Conservation (phyloP, 2,113 vertebrate species). For the Mugil cephalus region DNA sequence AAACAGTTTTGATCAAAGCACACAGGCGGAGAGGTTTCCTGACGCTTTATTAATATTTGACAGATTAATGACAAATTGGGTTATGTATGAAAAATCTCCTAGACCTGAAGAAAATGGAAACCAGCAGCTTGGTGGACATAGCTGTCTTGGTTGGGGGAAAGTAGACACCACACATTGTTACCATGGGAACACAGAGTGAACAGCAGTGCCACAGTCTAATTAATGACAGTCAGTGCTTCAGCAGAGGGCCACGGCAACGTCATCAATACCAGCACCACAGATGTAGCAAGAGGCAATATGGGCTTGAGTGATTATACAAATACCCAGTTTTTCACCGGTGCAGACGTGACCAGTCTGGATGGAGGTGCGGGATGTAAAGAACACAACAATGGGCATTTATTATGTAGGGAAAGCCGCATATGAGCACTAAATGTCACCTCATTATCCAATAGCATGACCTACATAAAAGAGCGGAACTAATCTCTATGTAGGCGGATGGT, state of each 20-base stretch:
- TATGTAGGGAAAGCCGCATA: constrained; percentile 61
- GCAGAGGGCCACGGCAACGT: constrained; percentile 72
- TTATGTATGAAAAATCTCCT: constrained; percentile 43
- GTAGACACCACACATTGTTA: constrained; percentile 76
- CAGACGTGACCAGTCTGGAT: constrained; percentile 18
- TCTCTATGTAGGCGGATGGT: constrained; percentile 81
- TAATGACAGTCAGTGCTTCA: constrained; percentile 77
- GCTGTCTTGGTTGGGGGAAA: constrained; percentile 52
- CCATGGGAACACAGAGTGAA: constrained; percentile 82
- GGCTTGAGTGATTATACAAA: constrained; percentile 44
- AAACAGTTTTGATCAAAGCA: constrained; percentile 19
- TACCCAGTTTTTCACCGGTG: constrained; percentile 34
- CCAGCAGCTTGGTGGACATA: constrained; percentile 61
- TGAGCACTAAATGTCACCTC: constrained; percentile 77
- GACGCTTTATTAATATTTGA: constrained; percentile 43
- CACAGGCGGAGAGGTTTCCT: constrained; percentile 6
- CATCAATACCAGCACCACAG: constrained; percentile 68
- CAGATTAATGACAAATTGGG: constrained; percentile 42
- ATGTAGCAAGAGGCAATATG: constrained; percentile 50
- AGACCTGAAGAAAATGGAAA: constrained; percentile 57
- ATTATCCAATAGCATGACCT: constrained; percentile 82
- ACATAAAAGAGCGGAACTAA: constrained; percentile 82
- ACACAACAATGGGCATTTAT: constrained; percentile 50
- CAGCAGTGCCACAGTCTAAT: constrained; percentile 77
- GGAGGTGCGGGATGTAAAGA: constrained; percentile 40